phyloP scores from a whole-genome alignment of 2,113 vertebrate species.

The Piliocolobus tephrosceles region DNA sequence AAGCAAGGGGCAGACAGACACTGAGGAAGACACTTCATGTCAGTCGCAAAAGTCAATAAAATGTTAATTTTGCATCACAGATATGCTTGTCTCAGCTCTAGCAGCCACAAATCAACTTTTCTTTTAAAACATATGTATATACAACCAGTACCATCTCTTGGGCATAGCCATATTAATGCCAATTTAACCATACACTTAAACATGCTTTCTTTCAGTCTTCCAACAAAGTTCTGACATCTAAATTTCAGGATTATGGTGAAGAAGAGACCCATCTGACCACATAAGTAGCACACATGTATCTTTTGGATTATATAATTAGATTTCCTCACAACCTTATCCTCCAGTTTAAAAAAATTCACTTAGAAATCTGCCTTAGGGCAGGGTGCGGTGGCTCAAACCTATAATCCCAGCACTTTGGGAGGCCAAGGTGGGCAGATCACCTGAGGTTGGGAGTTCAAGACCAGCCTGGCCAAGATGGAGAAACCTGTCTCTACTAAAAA shows the following conservation, averaged over 20 bases:
- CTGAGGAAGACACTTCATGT: background rate
- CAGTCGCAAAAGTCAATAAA: slow-evolving; percentile 12
- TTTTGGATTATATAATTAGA: background rate
- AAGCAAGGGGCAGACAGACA: background rate
- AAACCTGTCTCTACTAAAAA: too few relatives aligned
- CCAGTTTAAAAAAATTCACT: background rate
- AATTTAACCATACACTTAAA: background rate
- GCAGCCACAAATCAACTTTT: background rate
- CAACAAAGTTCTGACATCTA: background rate
- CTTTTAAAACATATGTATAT: background rate
- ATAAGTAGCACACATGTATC: background rate
- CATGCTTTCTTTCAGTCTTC: background rate
- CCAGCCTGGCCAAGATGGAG: too few relatives aligned
- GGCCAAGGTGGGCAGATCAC: too few relatives aligned
- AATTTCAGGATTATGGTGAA: background rate
- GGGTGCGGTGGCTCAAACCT: too few relatives aligned
- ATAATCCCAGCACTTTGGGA: too few relatives aligned
- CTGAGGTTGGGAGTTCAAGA: too few relatives aligned
- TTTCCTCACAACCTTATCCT: background rate
- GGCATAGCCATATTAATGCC: background rate
- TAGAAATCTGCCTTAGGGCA: background rate
- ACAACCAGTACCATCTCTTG: background rate
- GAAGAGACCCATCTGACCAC: background rate
- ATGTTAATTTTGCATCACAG: background rate
- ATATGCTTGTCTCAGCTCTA: background rate